Base-by-base conservation (phyloP, 2,888 invertebrate species). In the Cerastis leucographa region DNA sequence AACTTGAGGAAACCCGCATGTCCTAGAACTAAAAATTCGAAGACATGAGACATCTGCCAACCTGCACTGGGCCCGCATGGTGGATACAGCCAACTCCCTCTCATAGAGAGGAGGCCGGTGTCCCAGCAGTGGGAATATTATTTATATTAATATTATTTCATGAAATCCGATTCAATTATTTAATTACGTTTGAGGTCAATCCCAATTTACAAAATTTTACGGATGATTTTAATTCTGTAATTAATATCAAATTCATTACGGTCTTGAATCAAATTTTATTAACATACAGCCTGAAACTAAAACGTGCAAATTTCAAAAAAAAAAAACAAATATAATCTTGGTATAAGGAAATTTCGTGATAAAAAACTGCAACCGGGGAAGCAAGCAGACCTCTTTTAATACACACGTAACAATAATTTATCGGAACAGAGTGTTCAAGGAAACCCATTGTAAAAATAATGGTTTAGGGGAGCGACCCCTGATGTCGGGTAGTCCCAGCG, bases 381-480 rank as follows among this genome's bases (percentile, higher is more conserved):
- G 22, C 12, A 68, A 72, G 66, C 19, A 73, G 25, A 25, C 44
- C 65, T 67, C 12, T 22, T 40, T 70, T 81, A 83, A 85, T 81
- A 86, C 62, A 86, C 81, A 82, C 65, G 67, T 71, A 78, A 73
- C 70, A 80, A 84, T 84, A 88, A 84, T 66, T 88, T 86, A 88
- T 84, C 42, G 69, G 44, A 82, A 75, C 74, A 71, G 71, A 71
- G 54, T 66, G 77, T 70, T 78, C 64, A 40, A 71, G 78, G 78
- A 71, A 77, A 59, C 64, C 74, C 76, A 76, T 84, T 84, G 80
- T 81, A 88, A 87, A 88, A 88, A 87, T 87, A 87, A 87, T 88
- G 81, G 88, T 73, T 69, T 88, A 77, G 84, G 88, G 79, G 80
- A 81, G 67, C 74, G 74, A 80, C 81, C 88, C 80, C 77, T 72